Percentiles rank a stretch among this genome's conserved stretches.
Conservation (phyloP, 1,140 invertebrate species). For the Brachionus rotundiformis region DNA sequence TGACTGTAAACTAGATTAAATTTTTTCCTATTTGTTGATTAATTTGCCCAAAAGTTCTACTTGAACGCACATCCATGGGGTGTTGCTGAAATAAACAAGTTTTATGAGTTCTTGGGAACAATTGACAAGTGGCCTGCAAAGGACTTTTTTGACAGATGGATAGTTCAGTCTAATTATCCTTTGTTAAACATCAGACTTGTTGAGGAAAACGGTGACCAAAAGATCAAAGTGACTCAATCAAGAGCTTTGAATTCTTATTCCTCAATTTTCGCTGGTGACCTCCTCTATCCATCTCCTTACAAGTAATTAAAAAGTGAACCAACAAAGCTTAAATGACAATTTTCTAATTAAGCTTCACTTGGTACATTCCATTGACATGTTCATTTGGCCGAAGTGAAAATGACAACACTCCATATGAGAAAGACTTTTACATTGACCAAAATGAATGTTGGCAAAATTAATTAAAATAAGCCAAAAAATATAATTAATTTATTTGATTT, state of each 20-base stretch:
- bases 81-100: conserved; percentile 8
- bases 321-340: too few relatives aligned
- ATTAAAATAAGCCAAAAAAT: too few relatives aligned
- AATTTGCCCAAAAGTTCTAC: background rate
- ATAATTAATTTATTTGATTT: background rate
- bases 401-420: background rate
- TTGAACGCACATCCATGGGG: conserved; percentile 46
- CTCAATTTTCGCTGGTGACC: conserved; percentile 35
- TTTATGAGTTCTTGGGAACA: conserved; percentile 10
- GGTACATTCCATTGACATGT: conserved; percentile 51
- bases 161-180: conserved; percentile 38
- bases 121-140: conserved; percentile 31
- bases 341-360: background rate
- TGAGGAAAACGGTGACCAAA: background rate
- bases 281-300: conserved; percentile 47
- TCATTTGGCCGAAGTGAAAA: conserved; percentile 40
- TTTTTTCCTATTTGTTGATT: background rate
- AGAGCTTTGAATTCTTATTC: conserved; percentile 34
- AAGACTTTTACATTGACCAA: conserved; percentile 22
- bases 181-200: background rate
- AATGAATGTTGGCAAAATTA: background rate
- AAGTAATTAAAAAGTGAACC: background rate
- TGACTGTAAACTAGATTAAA: background rate
- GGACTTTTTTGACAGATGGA: conserved; percentile 49
- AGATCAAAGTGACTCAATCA: background rate